phyloP scores from a whole-genome alignment of 2,113 vertebrate species.

The Trichomycterus rosablanca region DNA sequence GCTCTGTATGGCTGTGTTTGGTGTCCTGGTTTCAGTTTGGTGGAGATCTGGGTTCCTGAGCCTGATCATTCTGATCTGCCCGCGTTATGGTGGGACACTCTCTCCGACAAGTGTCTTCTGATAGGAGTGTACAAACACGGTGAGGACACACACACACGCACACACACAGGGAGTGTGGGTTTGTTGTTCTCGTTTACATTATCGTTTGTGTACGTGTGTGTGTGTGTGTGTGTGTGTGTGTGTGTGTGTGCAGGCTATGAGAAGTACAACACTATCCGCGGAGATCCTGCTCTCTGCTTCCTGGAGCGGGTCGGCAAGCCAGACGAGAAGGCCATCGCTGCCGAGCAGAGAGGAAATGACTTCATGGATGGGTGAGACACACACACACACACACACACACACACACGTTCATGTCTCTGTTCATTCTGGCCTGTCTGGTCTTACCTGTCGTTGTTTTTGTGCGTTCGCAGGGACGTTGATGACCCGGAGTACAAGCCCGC shows the following conservation, averaged over 20 bases:
- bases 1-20: too few relatives aligned
- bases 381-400: background rate
- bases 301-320: slow-evolving; percentile 92
- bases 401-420: too few relatives aligned
- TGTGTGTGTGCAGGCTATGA: slow-evolving; percentile 81
- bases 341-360: slow-evolving; percentile 93
- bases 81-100: slow-evolving; percentile 89
- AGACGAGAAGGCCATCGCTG: slow-evolving; percentile 96
- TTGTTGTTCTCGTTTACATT: too few relatives aligned
- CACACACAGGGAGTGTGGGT: too few relatives aligned
- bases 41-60: slow-evolving; percentile 94
- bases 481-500: slow-evolving; percentile 98
- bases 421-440: background rate
- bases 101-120: slow-evolving; percentile 91
- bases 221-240: too few relatives aligned
- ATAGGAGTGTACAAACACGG: slow-evolving; percentile 96
- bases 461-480: slow-evolving; percentile 85
- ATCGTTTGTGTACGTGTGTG: too few relatives aligned
- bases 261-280: slow-evolving; percentile 96
- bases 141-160: slow-evolving; percentile 53
- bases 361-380: slow-evolving; percentile 88
- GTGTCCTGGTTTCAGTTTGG: slow-evolving; percentile 69
- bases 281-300: slow-evolving; percentile 88
- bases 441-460: slow-evolving; percentile 24
- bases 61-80: slow-evolving; percentile 92